Conservation (phyloP, 2,888 invertebrate genomes). For the Carterocephalus palaemon region DNA sequence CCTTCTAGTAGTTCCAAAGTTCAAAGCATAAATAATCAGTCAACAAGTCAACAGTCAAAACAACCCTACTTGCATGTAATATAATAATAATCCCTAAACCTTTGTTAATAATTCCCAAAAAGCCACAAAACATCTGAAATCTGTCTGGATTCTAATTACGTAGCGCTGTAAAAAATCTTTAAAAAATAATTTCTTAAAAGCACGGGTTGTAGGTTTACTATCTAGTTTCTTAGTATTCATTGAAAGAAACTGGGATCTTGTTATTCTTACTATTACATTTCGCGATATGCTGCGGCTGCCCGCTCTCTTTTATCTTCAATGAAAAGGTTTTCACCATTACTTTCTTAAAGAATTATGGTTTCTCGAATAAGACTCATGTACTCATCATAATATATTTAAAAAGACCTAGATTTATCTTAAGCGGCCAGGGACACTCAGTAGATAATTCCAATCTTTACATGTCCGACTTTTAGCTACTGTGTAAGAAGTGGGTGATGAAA, state of each 20-base stretch:
- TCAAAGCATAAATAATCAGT: too few species aligned
- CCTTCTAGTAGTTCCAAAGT: too few species aligned
- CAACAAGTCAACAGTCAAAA: too few species aligned
- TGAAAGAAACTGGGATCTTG: neutral
- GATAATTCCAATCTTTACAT: constrained; percentile 10
- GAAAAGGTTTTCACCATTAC: neutral
- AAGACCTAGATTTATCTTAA: too few species aligned
- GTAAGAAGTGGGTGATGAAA: constrained; percentile 10
- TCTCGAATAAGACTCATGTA: neutral
- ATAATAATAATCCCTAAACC: too few species aligned
- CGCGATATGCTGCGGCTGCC: neutral
- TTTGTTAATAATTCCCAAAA: too few species aligned
- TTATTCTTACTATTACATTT: neutral
- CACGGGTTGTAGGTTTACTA: too few species aligned
- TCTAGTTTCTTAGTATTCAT: neutral
- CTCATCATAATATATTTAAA: neutral
- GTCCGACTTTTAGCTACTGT: neutral
- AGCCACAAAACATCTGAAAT: too few species aligned
- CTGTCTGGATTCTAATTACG: too few species aligned
- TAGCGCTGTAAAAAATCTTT: too few species aligned
- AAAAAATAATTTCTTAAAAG: too few species aligned
- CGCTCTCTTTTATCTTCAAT: neutral
- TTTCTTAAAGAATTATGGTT: neutral
- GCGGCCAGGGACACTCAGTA: constrained; percentile 1
- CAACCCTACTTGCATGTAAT: too few species aligned